Evolutionary conservation across 2,888 invertebrate genomes (phyloP).

Genomic region (Lasioglossum vierecki): DNA sequence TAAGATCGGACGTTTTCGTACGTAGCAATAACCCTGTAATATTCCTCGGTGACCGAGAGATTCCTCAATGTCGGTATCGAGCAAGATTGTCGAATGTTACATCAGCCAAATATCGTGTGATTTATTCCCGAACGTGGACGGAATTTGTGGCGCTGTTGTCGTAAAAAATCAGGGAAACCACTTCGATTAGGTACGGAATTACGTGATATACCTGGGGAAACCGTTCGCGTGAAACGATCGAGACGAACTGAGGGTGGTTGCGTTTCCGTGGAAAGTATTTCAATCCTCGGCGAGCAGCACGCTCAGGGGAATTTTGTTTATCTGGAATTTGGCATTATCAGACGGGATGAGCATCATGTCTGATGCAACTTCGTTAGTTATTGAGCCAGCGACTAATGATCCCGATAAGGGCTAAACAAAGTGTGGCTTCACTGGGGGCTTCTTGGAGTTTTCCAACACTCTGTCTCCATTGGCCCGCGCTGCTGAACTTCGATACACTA

Average conservation of each 20-base stretch:
- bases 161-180: neutral
- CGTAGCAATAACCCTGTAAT: neutral
- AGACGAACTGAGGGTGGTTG: slow-evolving; percentile 61
- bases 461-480: neutral
- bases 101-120: neutral
- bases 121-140: neutral
- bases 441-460: slow-evolving; percentile 72
- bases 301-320: slow-evolving; percentile 75
- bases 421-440: slow-evolving; percentile 71
- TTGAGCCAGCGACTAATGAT: slow-evolving; percentile 78
- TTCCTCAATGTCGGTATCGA: neutral
- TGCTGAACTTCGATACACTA: neutral
- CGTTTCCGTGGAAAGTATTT: slow-evolving; percentile 73
- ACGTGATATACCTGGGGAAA: neutral
- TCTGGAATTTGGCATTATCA: slow-evolving; percentile 75
- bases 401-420: slow-evolving; percentile 78
- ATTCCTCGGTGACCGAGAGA: neutral
- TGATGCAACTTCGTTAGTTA: slow-evolving; percentile 79
- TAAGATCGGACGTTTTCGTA: neutral
- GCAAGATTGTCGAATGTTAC: slow-evolving; percentile 9
- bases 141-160: neutral
- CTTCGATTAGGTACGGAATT: neutral
- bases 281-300: slow-evolving; percentile 68
- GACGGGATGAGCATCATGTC: slow-evolving; percentile 80
- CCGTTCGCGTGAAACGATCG: slow-evolving; percentile 55